Conservation (phyloP, 2,888 invertebrate genomes). For the Apamea epomidion region DNA sequence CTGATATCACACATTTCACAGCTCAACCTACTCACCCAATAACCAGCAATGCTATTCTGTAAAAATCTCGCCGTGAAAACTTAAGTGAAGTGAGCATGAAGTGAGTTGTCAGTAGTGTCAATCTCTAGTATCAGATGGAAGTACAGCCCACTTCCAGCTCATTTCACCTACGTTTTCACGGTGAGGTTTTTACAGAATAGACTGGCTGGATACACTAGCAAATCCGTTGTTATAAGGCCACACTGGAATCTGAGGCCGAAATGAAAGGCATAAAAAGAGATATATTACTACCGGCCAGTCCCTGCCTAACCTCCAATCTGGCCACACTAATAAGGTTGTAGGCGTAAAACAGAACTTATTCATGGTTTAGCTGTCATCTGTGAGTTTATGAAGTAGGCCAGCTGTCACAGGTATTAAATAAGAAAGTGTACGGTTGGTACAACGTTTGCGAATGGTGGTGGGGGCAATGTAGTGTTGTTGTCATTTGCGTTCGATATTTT, state of each 20-base stretch:
- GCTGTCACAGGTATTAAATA: constrained; percentile 51
- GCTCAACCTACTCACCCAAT: not conserved
- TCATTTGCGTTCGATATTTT: constrained; percentile 21
- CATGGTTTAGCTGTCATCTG: constrained; percentile 45
- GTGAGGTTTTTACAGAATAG: no score
- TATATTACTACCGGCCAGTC: constrained; percentile 53
- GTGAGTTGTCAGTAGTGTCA: no score
- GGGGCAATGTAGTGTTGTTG: constrained; percentile 1
- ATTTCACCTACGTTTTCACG: no score
- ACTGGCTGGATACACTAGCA: not conserved
- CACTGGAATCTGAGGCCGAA: constrained; percentile 50
- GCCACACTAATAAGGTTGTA: constrained; percentile 64
- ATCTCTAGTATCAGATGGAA: no score
- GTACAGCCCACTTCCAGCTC: no score
- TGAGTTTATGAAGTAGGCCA: constrained; percentile 51
- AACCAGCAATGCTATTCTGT: not conserved
- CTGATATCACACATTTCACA: not conserved
- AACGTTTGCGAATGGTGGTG: not conserved
- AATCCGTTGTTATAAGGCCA: constrained; percentile 34
- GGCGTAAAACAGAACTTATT: constrained; percentile 61
- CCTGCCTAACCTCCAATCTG: constrained; percentile 53
- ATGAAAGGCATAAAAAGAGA: constrained; percentile 66
- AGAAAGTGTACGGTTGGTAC: constrained; percentile 22
- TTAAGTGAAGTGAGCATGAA: no score
- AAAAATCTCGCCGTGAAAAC: no score